Percentiles rank a stretch among this genome's conserved stretches.
phyloP scores from a whole-genome alignment of 2,113 vertebrate genomes.

The Heterotis niloticus region DNA sequence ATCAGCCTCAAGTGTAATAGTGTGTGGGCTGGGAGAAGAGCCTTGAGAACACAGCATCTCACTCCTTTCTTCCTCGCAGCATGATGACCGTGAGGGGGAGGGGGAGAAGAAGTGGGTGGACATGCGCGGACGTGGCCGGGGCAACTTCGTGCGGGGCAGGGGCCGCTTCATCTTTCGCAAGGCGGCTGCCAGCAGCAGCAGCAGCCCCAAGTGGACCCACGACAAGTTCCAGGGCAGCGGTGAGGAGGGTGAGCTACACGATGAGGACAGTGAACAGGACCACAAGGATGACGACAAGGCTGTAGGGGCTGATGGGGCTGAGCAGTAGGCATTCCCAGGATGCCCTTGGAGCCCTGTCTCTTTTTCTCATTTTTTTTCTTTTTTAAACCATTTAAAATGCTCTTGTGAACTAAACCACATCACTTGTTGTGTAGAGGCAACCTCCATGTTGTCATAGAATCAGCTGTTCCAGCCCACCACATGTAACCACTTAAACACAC shows the following conservation, averaged over 20 bases:
- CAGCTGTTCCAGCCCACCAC: not conserved
- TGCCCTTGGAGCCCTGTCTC: not conserved
- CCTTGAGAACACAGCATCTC: not conserved
- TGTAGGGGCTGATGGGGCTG: constrained; percentile 55
- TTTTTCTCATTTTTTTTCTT: not conserved
- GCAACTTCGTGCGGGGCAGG: constrained; percentile 69
- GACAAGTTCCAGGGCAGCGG: constrained; percentile 85
- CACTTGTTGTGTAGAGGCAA: not conserved
- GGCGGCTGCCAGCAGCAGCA: constrained; percentile 59
- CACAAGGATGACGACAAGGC: constrained; percentile 68
- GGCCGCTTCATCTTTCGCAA: constrained; percentile 89
- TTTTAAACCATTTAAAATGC: not conserved
- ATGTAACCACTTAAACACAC: constrained; percentile 5
- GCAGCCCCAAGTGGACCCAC: constrained; percentile 78
- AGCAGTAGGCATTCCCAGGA: constrained; percentile 56
- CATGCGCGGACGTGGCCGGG: constrained; percentile 72
- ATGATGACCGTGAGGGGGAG: constrained; percentile 81
- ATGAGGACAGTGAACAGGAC: constrained; percentile 72
- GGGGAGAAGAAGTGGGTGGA: constrained; percentile 73
- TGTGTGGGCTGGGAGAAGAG: not conserved
- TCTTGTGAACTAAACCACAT: not conserved
- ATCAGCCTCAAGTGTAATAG: not conserved
- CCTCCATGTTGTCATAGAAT: not conserved
- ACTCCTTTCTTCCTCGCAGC: constrained; percentile 58
- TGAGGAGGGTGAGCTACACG: constrained; percentile 66